Evolutionary conservation across 2,113 vertebrate genomes (phyloP).

Genomic region (Nibea albiflora): DNA sequence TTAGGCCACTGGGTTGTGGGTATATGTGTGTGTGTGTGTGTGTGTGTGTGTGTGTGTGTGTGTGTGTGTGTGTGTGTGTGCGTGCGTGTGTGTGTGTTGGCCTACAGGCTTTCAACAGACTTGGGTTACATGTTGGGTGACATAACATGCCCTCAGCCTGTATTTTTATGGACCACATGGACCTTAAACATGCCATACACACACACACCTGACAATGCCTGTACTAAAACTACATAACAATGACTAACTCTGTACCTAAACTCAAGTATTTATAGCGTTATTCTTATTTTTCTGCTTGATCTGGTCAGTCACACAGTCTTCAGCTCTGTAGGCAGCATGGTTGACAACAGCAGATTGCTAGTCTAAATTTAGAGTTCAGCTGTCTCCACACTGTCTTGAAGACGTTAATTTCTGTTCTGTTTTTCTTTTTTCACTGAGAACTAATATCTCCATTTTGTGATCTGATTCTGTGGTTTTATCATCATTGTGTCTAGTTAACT

Average conservation of each 20-base stretch:
- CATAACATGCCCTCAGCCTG: slow-evolving; percentile 19
- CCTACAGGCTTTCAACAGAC: slow-evolving; percentile 22
- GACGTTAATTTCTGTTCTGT: slow-evolving; percentile 20
- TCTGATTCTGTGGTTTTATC: slow-evolving; percentile 7
- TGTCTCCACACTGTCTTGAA: slow-evolving; percentile 46
- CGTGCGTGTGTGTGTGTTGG: not conserved
- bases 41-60: slow-evolving; percentile 5
- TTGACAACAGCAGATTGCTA: slow-evolving; percentile 56
- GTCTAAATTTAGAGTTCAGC: slow-evolving; percentile 61
- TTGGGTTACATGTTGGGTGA: slow-evolving; percentile 6
- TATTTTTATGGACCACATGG: not conserved
- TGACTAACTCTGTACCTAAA: not conserved
- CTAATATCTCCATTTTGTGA: slow-evolving; percentile 19
- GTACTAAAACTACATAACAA: not conserved
- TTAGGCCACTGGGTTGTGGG: slow-evolving; percentile 33
- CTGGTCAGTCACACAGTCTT: slow-evolving; percentile 18
- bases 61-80: slow-evolving; percentile 4
- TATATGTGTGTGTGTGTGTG: too few relatives aligned
- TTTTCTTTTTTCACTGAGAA: slow-evolving; percentile 19
- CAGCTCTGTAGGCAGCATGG: slow-evolving; percentile 31
- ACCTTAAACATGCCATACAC: not conserved
- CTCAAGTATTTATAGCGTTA: not conserved
- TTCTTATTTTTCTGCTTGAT: slow-evolving; percentile 19
- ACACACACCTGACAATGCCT: not conserved
- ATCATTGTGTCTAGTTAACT: not conserved